A percentile compares a stretch with the other conserved stretches of the same genome.
Evolutionary conservation across 2,113 vertebrate genomes (phyloP).

Genomic region (Macrotus californicus): DNA sequence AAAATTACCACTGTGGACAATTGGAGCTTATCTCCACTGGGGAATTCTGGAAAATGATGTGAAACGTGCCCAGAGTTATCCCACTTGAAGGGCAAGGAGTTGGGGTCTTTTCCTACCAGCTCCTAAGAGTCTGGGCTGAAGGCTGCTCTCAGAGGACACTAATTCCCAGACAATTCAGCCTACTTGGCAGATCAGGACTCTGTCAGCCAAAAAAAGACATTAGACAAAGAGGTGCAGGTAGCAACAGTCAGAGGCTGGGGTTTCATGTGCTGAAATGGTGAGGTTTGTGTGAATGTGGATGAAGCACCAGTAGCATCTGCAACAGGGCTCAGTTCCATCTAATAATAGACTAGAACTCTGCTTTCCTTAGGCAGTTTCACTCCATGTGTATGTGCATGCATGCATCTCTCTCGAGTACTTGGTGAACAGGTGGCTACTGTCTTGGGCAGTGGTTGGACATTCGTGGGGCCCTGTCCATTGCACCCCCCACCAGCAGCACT

Average conservation of each 20-base stretch:
- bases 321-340: neutral
- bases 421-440: neutral
- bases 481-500: neutral
- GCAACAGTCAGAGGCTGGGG: neutral
- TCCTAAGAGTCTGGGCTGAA: neutral
- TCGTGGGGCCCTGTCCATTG: neutral
- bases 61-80: neutral
- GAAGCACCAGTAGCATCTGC: neutral
- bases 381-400: neutral
- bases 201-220: neutral
- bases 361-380: neutral
- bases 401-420: neutral
- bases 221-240: neutral
- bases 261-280: neutral
- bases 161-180: neutral
- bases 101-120: neutral
- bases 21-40: neutral
- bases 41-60: neutral
- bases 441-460: neutral
- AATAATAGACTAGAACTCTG: neutral
- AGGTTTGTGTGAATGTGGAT: neutral
- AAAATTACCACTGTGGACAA: neutral
- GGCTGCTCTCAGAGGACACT: neutral
- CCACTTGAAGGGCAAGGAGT: neutral
- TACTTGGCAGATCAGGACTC: neutral